Base-by-base conservation (phyloP, 2,888 invertebrate species). In the Torymus tubicola region DNA sequence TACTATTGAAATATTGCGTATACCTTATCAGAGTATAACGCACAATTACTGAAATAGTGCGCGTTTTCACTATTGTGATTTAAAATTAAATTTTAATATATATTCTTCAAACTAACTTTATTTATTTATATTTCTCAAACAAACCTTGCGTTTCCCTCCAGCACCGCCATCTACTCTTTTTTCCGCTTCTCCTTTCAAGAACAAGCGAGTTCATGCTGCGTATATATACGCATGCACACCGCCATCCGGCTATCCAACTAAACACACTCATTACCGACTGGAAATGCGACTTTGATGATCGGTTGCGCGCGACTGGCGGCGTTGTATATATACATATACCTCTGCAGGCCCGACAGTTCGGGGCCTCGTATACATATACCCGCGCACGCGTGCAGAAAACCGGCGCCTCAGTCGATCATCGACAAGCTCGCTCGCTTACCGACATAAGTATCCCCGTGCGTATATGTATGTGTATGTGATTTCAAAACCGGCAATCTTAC, bases 261-360 rank as follows among this genome's bases (percentile, higher is more conserved):
- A 89, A 87, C 88, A 88, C 88, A 87, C 87, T 88, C 85, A 90
- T 90, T 90, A 90, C 63, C 0, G 55, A 79, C 85, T 88, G 87
- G 81, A 90, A 90, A 90, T 90, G 90, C 88, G 90, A 90, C 86
- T 90, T 90, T 90, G 90, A 90, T 90, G 88, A 90, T 88, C 86
- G 89, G 90, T 87, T 90, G 84, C 85, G 77, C 70, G 77, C 80
- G 50, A 63, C 58, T 61, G 13, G 52, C 50, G 24, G 55, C 21
- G 16, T 18, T 12, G 18, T 53, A 31, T 52, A 2, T n/a, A n/a
- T n/a, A n/a, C 60, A 18, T 13, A 8, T 14, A 61, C n/a, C 42
- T 68, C 24, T 2, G 60, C 18, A 4, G 2, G 18, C 16, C 60
- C 10, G 3, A 55, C 16, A 57, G 12, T 18, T 58, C 52, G 52